Evolutionary conservation across 2,888 invertebrate species (phyloP).

Genomic region (Tenthredo mesomela): DNA sequence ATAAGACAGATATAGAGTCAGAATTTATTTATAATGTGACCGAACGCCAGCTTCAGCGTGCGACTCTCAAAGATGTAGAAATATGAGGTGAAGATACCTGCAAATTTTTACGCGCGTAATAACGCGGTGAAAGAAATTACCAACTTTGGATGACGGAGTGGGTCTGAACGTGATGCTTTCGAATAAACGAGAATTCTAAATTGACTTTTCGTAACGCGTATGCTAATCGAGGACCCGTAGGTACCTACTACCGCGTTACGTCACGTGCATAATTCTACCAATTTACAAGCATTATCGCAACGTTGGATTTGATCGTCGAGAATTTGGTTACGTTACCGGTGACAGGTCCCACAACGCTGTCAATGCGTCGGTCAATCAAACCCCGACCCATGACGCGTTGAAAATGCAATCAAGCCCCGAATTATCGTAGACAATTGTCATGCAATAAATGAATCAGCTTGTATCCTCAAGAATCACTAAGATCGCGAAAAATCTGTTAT

Average conservation of each 20-base stretch:
- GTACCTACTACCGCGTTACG: conserved; percentile 64
- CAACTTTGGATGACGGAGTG: neutral
- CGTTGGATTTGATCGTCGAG: conserved; percentile 73
- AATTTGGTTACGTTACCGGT: conserved; percentile 70
- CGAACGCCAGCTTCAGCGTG: no score
- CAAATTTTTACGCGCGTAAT: neutral
- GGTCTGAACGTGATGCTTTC: conserved; percentile 54
- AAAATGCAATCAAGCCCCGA: conserved; percentile 33
- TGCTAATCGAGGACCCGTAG: conserved; percentile 72
- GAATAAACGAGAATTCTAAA: conserved; percentile 22
- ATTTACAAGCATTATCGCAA: conserved; percentile 76
- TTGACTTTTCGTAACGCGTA: conserved; percentile 68
- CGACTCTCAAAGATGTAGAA: neutral
- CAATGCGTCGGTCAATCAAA: conserved; percentile 53
- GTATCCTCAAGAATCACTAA: neutral
- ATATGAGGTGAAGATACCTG: neutral
- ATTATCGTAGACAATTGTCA: conserved; percentile 14
- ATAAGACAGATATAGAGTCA: neutral
- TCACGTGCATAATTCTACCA: conserved; percentile 74
- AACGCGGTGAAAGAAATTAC: neutral
- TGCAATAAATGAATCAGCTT: neutral
- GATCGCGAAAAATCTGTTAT: neutral
- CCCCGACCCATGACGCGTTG: conserved; percentile 10
- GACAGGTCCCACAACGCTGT: conserved; percentile 54
- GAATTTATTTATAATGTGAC: neutral